Percentiles rank a stretch among this genome's conserved stretches.
These are phyloP conservation scores for Brachyptera risi DNA, from an alignment of 2,888 invertebrate species.

Conservation along the genomic window DNA sequence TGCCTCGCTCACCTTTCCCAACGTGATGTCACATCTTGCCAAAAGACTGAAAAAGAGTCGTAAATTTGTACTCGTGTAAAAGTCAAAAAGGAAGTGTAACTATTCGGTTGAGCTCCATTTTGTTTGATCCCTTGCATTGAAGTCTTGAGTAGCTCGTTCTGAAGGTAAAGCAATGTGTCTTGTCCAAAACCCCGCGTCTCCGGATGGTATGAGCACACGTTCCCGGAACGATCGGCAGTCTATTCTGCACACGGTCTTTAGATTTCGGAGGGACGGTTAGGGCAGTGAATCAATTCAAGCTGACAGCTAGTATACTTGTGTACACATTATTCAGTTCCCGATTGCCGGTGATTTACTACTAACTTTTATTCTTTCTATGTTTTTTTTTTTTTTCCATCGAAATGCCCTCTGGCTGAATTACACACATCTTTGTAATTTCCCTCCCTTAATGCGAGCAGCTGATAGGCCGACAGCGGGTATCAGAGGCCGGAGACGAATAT, in stretches of 20 bases:
- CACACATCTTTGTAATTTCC: constrained; percentile 13
- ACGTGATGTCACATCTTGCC: constrained; percentile 2
- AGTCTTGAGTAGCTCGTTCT: no score
- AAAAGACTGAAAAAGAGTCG: constrained; percentile 29
- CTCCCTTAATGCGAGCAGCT: constrained; percentile 7
- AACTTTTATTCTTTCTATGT: constrained; percentile 10
- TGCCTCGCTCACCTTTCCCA: constrained; percentile 14
- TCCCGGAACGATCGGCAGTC: background rate
- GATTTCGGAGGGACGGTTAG: constrained; percentile 27
- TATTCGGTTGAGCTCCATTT: constrained; percentile 23
- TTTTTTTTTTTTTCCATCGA: constrained; percentile 15
- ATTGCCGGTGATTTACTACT: constrained; percentile 29
- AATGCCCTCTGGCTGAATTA: constrained; percentile 24
- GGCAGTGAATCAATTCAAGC: constrained; percentile 30
- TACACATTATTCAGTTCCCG: constrained; percentile 25
- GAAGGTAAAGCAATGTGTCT: constrained; percentile 28
- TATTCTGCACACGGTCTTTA: background rate
- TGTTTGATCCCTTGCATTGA: constrained; percentile 23
- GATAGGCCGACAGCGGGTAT: no score
- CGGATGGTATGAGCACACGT: background rate
- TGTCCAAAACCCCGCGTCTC: constrained; percentile 17
- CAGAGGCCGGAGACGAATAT: background rate
- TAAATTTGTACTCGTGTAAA: constrained; percentile 32
- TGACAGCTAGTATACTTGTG: constrained; percentile 26
- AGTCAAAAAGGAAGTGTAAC: constrained; percentile 21